A percentile compares a stretch with the other conserved stretches of the same genome.
Evolutionary conservation across 2,888 invertebrate species (phyloP).

Genomic region (Meteorus cinctellus): DNA sequence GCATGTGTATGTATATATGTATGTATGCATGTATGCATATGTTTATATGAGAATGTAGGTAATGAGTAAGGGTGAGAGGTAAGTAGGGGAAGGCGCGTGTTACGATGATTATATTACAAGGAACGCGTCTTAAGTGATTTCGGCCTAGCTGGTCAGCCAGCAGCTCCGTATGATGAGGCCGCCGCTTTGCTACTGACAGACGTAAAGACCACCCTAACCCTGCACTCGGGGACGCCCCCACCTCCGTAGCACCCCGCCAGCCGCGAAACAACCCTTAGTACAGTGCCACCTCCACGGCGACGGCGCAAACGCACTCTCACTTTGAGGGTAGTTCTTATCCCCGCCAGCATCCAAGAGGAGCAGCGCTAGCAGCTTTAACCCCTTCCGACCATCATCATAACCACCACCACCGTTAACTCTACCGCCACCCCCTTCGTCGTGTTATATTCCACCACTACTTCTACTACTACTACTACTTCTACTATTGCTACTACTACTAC

Average conservation of each 20-base stretch:
- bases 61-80: conserved; percentile 47
- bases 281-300: conserved; percentile 70
- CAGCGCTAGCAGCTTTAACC: conserved; percentile 54
- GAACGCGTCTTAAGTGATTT: conserved; percentile 70
- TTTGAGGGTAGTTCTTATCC: conserved; percentile 72
- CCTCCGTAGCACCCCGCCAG: conserved; percentile 55
- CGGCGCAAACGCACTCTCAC: conserved; percentile 71
- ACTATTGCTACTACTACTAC: conserved; percentile 35
- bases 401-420: conserved; percentile 38
- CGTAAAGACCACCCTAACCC: conserved; percentile 72
- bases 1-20: conserved; percentile 42
- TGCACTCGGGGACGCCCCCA: conserved; percentile 57
- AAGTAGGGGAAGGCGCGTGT: conserved; percentile 59
- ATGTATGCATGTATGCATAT: conserved; percentile 39
- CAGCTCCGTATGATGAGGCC: conserved; percentile 74
- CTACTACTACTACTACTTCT: background rate
- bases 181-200: conserved; percentile 73
- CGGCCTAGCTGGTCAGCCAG: conserved; percentile 70
- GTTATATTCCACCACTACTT: background rate
- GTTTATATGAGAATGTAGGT: conserved; percentile 31
- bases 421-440: conserved; percentile 45
- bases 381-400: conserved; percentile 55
- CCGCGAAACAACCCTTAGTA: conserved; percentile 68
- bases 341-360: conserved; percentile 65
- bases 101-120: conserved; percentile 67